A percentile compares a stretch with the other conserved stretches of the same genome.
phyloP scores from a whole-genome alignment of 2,888 invertebrate species.

The Aproaerema taeniolella region DNA sequence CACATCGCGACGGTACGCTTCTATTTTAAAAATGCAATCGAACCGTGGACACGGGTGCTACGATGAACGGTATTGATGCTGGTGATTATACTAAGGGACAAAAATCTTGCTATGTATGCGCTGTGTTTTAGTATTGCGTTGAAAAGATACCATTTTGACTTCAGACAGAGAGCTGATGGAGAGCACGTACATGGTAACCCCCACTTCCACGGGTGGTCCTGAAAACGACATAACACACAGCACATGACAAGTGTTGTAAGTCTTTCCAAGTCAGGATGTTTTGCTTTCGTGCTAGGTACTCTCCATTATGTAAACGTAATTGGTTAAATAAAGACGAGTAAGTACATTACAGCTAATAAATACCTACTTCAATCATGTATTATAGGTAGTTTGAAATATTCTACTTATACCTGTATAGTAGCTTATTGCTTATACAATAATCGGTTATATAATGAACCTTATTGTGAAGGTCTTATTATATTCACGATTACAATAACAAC shows the following conservation, averaged over 20 bases:
- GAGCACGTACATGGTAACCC: constrained; percentile 91
- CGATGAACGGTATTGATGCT: constrained; percentile 71
- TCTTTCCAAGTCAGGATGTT: neutral
- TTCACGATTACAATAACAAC: no score
- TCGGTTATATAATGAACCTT: no score
- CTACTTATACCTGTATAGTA: no score
- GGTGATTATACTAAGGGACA: constrained; percentile 66
- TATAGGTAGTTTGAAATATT: no score
- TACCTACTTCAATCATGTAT: no score
- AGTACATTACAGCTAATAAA: no score
- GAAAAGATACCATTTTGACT: constrained; percentile 83
- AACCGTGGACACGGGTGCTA: constrained; percentile 75
- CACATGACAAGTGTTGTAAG: constrained; percentile 24
- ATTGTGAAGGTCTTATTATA: no score
- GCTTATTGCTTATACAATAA: no score
- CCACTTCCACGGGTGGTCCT: constrained; percentile 90
- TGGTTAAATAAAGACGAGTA: no score
- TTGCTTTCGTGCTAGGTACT: neutral
- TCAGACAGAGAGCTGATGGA: constrained; percentile 91
- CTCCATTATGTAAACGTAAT: no score
- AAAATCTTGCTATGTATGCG: constrained; percentile 67
- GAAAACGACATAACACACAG: constrained; percentile 73
- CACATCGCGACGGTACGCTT: constrained; percentile 37
- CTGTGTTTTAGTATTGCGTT: constrained; percentile 65
- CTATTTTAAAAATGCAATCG: constrained; percentile 47